Evolutionary conservation across 2,797 vertebrate species (phyloP).

Genomic region (Enteromius trimaculatus): DNA sequence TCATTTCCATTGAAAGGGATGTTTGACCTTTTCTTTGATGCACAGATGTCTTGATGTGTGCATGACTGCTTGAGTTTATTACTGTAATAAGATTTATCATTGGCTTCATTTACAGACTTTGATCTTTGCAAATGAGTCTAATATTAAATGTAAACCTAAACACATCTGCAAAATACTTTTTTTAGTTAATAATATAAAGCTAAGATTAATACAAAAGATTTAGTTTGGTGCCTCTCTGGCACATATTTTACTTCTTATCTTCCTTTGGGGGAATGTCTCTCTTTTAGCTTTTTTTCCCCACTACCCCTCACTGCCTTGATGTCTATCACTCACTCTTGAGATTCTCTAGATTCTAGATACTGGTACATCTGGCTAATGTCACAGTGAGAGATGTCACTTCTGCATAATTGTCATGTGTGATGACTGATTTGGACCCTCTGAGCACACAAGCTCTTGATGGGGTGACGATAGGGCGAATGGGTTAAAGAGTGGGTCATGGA

Average conservation of each 20-base stretch:
- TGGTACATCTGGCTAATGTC: slow-evolving; percentile 68
- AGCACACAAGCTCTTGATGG: slow-evolving; percentile 51
- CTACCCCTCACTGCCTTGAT: neutral
- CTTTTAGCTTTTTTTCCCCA: neutral
- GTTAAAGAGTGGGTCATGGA: slow-evolving; percentile 52
- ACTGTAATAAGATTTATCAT: slow-evolving; percentile 29
- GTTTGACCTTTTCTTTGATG: slow-evolving; percentile 51
- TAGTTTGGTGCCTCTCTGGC: neutral
- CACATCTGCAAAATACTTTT: neutral
- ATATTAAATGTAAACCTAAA: slow-evolving; percentile 4
- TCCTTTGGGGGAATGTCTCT: neutral
- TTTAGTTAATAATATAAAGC: neutral
- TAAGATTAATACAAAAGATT: neutral
- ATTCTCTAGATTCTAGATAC: slow-evolving; percentile 51
- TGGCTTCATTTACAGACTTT: slow-evolving; percentile 15
- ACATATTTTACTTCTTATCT: neutral
- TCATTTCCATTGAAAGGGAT: slow-evolving; percentile 37
- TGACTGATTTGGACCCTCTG: slow-evolving; percentile 56
- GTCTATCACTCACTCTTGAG: slow-evolving; percentile 24
- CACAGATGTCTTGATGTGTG: slow-evolving; percentile 48
- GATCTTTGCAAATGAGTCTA: slow-evolving; percentile 19
- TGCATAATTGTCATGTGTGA: slow-evolving; percentile 65
- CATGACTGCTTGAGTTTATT: slow-evolving; percentile 30
- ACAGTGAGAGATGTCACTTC: slow-evolving; percentile 63
- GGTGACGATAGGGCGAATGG: slow-evolving; percentile 51